Conservation (phyloP, 1,140 invertebrate genomes). For the Cylas formicarius region DNA sequence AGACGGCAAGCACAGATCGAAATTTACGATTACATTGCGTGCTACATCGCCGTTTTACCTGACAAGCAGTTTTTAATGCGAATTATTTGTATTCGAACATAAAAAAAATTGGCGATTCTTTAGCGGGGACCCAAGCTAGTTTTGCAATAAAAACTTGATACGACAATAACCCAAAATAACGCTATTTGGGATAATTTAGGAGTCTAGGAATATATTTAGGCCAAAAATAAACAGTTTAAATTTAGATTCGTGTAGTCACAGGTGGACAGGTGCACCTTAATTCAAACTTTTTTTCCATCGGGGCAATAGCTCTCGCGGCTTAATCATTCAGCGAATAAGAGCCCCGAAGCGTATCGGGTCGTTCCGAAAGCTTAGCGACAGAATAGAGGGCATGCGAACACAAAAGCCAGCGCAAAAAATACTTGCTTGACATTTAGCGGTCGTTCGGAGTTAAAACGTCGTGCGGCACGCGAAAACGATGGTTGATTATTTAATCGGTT, state of each 20-base stretch:
- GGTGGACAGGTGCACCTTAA: constrained; percentile 1
- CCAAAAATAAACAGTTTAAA: constrained; percentile 25
- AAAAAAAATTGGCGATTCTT: constrained; percentile 14
- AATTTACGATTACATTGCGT: constrained; percentile 11
- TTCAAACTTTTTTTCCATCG: constrained; percentile 2
- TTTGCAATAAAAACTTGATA: constrained; percentile 11
- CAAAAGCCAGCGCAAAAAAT: constrained; percentile 15
- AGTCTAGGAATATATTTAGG: constrained; percentile 17
- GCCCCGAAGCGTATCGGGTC: background rate
- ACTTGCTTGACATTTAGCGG: constrained; percentile 24
- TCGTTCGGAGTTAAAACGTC: constrained; percentile 14
- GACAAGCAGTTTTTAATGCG: constrained; percentile 2
- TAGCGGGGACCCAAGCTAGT: background rate
- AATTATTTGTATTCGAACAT: constrained; percentile 9
- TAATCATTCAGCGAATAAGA: constrained; percentile 1
- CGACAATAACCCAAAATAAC: constrained; percentile 6
- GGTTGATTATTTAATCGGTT: constrained; percentile 14
- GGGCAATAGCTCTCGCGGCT: background rate
- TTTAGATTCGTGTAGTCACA: constrained; percentile 24
- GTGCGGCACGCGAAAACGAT: constrained; percentile 10
- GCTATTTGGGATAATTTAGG: constrained; percentile 9
- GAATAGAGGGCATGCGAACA: constrained; percentile 6
- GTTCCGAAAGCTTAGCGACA: background rate
- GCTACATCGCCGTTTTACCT: constrained; percentile 1
- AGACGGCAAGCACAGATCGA: constrained; percentile 3